Evolutionary conservation across 2,888 invertebrate genomes (phyloP), one percentile per base, ranked within the genome.

Genomic region (Leptinotarsa peninsularis): DNA sequence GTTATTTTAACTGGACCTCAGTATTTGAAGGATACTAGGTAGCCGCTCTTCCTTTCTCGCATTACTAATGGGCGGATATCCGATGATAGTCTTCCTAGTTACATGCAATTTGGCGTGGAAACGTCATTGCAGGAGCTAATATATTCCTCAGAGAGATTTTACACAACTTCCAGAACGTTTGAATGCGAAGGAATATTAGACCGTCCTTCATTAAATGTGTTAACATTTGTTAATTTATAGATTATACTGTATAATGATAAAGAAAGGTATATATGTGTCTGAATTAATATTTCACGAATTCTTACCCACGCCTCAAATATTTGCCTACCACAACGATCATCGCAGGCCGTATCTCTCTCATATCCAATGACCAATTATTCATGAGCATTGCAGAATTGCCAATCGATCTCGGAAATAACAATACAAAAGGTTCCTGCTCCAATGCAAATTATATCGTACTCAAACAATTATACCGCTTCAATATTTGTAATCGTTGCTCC

Each of bases 141-240:
- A 54, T 72, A 72, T 67, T 67, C 72, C 72, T 72, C n/a, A n/a
- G 72, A 49, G 72, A 58, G 58, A 66, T 58, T 58, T 72, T 49
- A 49, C 54, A 43, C 43, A 66, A 66, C 72, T 66, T 70, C 63
- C 66, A 27, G 13, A 50, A 71, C 18, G 18, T 17, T 15, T 15
- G 27, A 52, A 49, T 50, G 27, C 1, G 5, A 49, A 66, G 49
- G 21, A 43, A 67, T 67, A 67, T 67, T 14, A 13, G 67, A 67
- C 67, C 17, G 23, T 52, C n/a, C 52, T 27, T 33, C n/a, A 27
- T 54, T 43, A 33, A 27, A 27, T 27, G 4, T 27, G 4, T 27
- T 27, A 5, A 27, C 27, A 27, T 27, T 27, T 4, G 27, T 27
- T 27, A 27, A 27, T 27, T 27, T 1, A 27, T 4, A 27, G 27